phyloP scores from a whole-genome alignment of 2,888 invertebrate species.

The Ernsta delagoae region DNA sequence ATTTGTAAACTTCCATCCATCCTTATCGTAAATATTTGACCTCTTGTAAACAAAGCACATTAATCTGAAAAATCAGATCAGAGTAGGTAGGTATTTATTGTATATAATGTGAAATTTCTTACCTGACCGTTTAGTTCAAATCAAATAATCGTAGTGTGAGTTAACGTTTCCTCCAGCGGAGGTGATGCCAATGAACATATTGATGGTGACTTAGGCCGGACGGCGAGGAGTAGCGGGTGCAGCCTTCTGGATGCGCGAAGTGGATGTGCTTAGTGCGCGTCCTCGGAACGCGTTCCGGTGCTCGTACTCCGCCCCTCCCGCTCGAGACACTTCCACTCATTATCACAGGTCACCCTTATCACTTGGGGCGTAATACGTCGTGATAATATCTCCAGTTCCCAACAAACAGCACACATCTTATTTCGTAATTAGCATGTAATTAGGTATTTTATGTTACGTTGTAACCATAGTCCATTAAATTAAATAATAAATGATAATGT shows the following conservation, averaged over 20 bases:
- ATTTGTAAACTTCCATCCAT: neutral
- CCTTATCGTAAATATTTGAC: constrained; percentile 6
- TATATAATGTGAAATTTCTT: no score
- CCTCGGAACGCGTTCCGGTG: constrained; percentile 33
- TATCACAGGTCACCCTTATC: constrained; percentile 77
- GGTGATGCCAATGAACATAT: constrained; percentile 83
- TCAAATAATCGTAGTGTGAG: constrained; percentile 81
- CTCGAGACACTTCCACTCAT: constrained; percentile 55
- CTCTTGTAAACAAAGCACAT: constrained; percentile 18
- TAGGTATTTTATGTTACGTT: neutral
- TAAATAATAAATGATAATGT: neutral
- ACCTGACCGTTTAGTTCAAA: constrained; percentile 72
- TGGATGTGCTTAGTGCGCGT: constrained; percentile 45
- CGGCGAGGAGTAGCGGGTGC: constrained; percentile 20
- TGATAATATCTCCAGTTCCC: constrained; percentile 50
- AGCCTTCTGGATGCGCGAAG: constrained; percentile 46
- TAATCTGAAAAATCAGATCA: constrained; percentile 25
- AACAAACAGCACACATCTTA: constrained; percentile 34
- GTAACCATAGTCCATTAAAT: neutral
- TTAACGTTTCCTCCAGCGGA: constrained; percentile 80
- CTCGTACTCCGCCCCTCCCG: constrained; percentile 40
- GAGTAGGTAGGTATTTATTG: neutral
- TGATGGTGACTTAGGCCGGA: constrained; percentile 51
- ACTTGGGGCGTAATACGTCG: constrained; percentile 66
- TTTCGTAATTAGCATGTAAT: no score